A percentile compares a stretch with the other conserved stretches of the same genome.
Conservation (phyloP, 2,113 vertebrate genomes). For the Corythornis madagascariensis region DNA sequence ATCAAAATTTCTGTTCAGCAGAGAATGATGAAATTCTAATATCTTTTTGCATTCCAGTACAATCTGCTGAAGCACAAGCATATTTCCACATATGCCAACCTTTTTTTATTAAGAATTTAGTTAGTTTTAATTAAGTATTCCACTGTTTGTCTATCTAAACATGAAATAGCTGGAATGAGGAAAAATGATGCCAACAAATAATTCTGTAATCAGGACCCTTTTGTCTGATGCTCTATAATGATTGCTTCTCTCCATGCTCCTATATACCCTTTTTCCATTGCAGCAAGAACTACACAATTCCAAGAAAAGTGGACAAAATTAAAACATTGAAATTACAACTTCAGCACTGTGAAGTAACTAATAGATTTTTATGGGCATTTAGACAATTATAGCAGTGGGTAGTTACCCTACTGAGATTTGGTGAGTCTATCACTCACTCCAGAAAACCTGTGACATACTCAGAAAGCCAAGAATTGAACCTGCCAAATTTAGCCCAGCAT, state of each 20-base stretch:
- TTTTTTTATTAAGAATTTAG: neutral
- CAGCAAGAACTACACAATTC: neutral
- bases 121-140: conserved; percentile 20
- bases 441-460: neutral
- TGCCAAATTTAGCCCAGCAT: neutral
- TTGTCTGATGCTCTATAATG: neutral
- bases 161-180: neutral
- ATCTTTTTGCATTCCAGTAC: neutral
- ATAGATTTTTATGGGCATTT: neutral
- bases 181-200: neutral
- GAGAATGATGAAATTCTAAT: neutral
- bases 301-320: neutral
- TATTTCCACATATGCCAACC: conserved; percentile 3
- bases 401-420: neutral
- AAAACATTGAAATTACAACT: neutral
- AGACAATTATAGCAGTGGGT: neutral
- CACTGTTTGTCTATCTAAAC: neutral
- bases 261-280: neutral
- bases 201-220: neutral
- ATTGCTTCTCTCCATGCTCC: neutral
- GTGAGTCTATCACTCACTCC: neutral
- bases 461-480: rapidly evolving
- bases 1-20: neutral
- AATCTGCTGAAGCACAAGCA: neutral
- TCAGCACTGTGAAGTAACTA: neutral